A percentile compares a stretch with the other conserved stretches of the same genome.
Evolutionary conservation across 2,888 invertebrate species (phyloP).

Genomic region (Liopterus haemorrhoidalis): DNA sequence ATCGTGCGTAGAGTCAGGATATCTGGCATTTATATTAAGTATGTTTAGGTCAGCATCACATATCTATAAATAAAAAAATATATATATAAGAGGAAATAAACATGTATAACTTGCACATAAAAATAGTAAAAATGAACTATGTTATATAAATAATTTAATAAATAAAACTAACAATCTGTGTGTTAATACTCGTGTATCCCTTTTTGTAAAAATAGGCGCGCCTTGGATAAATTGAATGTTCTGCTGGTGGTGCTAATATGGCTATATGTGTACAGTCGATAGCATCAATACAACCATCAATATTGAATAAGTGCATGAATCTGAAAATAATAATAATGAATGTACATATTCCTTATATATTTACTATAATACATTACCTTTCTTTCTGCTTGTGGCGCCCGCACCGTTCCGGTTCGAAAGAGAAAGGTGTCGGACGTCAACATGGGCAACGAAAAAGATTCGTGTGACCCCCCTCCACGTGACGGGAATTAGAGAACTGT

Average conservation of each 20-base stretch:
- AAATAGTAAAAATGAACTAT: too few species aligned
- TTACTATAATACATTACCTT: too few species aligned
- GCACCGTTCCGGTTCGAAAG: too few species aligned
- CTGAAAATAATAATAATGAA: too few species aligned
- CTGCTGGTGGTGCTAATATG: slow-evolving; percentile 13
- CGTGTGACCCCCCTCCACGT: too few species aligned
- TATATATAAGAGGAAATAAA: too few species aligned
- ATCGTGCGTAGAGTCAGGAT: slow-evolving; percentile 20
- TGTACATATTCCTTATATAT: too few species aligned
- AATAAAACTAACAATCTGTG: slow-evolving; percentile 15
- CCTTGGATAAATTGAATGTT: slow-evolving; percentile 11
- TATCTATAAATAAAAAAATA: slow-evolving; percentile 9
- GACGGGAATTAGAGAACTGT: too few species aligned
- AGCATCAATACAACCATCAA: slow-evolving; percentile 9
- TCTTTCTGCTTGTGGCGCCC: too few species aligned
- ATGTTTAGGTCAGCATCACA: slow-evolving; percentile 20
- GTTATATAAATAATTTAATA: not conserved
- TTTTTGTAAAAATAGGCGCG: slow-evolving; percentile 13
- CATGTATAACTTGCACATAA: too few species aligned
- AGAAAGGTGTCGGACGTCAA: too few species aligned
- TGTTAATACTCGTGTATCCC: slow-evolving; percentile 15
- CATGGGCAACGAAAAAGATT: too few species aligned
- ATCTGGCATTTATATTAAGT: slow-evolving; percentile 19
- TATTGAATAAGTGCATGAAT: slow-evolving; percentile 4
- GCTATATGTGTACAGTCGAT: slow-evolving; percentile 16